Base-by-base conservation (phyloP, 1,140 invertebrate genomes). In the Pentalonia nigronervosa region DNA sequence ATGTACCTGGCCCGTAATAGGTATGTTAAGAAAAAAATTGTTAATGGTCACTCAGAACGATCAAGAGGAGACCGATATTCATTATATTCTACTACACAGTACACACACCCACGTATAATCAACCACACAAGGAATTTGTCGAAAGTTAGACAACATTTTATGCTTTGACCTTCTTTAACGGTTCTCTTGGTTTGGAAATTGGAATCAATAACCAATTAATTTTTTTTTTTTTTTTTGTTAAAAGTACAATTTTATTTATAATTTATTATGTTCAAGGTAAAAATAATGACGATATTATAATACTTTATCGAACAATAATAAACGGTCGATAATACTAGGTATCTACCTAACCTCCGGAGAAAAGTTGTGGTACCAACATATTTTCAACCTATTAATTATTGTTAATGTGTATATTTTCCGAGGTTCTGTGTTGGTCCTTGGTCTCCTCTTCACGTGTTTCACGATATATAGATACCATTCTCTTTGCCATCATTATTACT, bases 21-120 rank as follows among this genome's bases (percentile, higher is more conserved):
- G 50, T n/a, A 45, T 45, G 56, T 60, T 30, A 6, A 76, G n/a
- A 84, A 86, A 91, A 86, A 53, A 84, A 53, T 56, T 36, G 91
- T 93, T 93, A 56, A 93, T 84, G 81, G 14, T 20, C 91, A 36
- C 91, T 53, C 41, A 21, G 91, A 25, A 84, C 34, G 47, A 47
- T 86, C 84, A 30, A 50, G 47, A 87, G 47, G 47, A 87, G 86
- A 25, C 45, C 45, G 25, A 84, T 45, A 41, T 84, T 41, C 36
- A 84, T 84, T 47, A 47, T 87, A 87, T 87, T 86, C 17, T 87
- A 87, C 45, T 47, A 17, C 23, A 84, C 45, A 87, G 30, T 47
- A 17, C 23, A 84, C 45, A n/a, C 84, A 87, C 84, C 84, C 84
- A 87, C 84, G 36, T 45, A 83, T 84, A 25, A 25, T 8, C 23